Evolutionary conservation across 2,797 vertebrate species (phyloP).

Genomic region (Mormyrus hasselquistii): DNA sequence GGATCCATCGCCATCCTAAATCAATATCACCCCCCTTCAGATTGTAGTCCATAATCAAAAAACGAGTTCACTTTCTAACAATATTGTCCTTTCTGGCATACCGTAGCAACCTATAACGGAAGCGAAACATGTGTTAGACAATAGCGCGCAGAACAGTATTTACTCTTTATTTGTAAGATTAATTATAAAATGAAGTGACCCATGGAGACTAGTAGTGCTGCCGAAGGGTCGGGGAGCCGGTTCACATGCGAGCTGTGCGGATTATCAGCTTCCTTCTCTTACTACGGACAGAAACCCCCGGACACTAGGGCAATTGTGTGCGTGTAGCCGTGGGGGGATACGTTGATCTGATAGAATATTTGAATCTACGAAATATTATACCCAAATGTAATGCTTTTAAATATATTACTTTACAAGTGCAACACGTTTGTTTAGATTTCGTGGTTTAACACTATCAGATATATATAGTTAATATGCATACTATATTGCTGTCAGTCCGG

Average conservation of each 20-base stretch:
- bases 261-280: constrained; percentile 63
- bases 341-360: neutral
- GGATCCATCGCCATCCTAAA: neutral
- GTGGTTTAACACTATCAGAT: neutral
- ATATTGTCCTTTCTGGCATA: neutral
- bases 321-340: constrained; percentile 47
- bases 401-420: neutral
- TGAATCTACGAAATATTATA: neutral
- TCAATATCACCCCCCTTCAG: neutral
- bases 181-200: neutral
- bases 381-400: neutral
- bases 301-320: constrained; percentile 70
- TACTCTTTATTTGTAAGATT: neutral
- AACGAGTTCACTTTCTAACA: neutral
- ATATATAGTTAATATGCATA: neutral
- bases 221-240: constrained; percentile 8
- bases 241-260: constrained; percentile 74
- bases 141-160: neutral
- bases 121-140: neutral
- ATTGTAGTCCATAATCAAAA: neutral
- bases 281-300: constrained; percentile 76
- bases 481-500: neutral
- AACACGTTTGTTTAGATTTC: neutral
- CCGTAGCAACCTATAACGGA: neutral
- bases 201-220: neutral